phyloP scores from a whole-genome alignment of 2,113 vertebrate genomes.

The Nerophis lumbriciformis region DNA sequence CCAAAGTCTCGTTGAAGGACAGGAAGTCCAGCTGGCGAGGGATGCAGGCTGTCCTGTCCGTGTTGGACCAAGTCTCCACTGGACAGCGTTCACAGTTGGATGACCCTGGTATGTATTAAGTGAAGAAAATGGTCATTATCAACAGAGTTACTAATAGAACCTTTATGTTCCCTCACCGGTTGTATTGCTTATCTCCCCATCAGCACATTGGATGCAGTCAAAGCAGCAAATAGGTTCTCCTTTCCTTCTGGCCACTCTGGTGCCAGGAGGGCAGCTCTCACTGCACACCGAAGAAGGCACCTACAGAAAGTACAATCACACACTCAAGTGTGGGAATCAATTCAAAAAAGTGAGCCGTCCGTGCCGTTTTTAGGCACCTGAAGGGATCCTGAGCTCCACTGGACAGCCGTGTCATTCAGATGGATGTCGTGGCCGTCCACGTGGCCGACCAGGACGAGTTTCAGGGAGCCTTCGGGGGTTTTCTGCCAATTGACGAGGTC shows the following conservation, averaged over 20 bases:
- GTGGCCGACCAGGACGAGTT: slow-evolving; percentile 52
- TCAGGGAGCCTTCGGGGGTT: slow-evolving; percentile 37
- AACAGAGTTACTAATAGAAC: background rate
- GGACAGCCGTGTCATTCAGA: slow-evolving; percentile 61
- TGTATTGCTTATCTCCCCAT: slow-evolving; percentile 70
- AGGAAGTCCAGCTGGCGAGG: slow-evolving; percentile 67
- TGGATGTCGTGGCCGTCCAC: slow-evolving; percentile 53
- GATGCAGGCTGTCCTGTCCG: slow-evolving; percentile 53
- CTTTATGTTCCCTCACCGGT: slow-evolving; percentile 46
- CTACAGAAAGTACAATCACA: slow-evolving; percentile 30
- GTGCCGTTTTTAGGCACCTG: slow-evolving; percentile 1
- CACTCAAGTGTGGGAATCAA: no score
- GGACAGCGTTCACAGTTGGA: slow-evolving; percentile 61
- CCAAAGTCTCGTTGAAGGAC: slow-evolving; percentile 65
- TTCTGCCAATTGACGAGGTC: slow-evolving; percentile 72
- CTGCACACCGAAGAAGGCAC: slow-evolving; percentile 69
- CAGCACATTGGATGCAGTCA: slow-evolving; percentile 72
- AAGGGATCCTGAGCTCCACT: slow-evolving; percentile 46
- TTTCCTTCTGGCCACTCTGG: slow-evolving; percentile 64
- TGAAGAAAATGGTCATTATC: background rate
- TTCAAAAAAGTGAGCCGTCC: no score
- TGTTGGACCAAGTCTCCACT: slow-evolving; percentile 69
- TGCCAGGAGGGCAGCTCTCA: slow-evolving; percentile 63
- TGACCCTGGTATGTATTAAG: slow-evolving; percentile 45
- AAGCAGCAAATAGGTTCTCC: slow-evolving; percentile 74